Evolutionary conservation across 1,140 invertebrate genomes (phyloP).

Genomic region (Drosophila neocordata): DNA sequence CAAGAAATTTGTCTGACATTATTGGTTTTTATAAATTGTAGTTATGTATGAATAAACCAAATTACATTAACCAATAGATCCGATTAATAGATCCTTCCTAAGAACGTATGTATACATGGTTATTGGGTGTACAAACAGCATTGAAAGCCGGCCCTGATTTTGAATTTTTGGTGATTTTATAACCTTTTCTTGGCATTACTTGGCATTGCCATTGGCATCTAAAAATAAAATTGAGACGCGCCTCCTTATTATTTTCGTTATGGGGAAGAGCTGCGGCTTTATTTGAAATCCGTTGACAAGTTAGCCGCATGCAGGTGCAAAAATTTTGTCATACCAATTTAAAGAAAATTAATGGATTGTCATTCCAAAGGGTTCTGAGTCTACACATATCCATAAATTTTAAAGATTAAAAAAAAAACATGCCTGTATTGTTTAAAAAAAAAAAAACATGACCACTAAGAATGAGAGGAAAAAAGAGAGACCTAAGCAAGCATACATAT

Average conservation of each 20-base stretch:
- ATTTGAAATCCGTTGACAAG: slow-evolving; percentile 9
- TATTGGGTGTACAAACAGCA: too few relatives aligned
- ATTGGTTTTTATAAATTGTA: too few relatives aligned
- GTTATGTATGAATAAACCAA: too few relatives aligned
- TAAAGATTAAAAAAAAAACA: background rate
- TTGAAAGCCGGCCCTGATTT: background rate
- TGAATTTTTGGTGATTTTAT: background rate
- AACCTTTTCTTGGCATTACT: background rate
- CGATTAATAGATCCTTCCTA: too few relatives aligned
- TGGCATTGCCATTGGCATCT: background rate
- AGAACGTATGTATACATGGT: too few relatives aligned
- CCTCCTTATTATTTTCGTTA: background rate
- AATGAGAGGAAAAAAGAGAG: background rate
- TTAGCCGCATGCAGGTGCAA: slow-evolving; percentile 6
- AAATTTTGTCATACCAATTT: slow-evolving; percentile 12
- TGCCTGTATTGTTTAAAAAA: background rate
- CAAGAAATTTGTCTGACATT: too few relatives aligned
- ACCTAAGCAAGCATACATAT: background rate
- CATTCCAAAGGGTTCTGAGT: slow-evolving; percentile 5
- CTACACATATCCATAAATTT: slow-evolving; percentile 5
- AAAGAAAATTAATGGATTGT: background rate
- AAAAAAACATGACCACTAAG: background rate
- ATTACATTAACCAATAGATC: too few relatives aligned
- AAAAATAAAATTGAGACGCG: slow-evolving; percentile 1
- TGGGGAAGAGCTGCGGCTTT: background rate